A percentile compares a stretch with the other conserved stretches of the same genome.
phyloP scores from a whole-genome alignment of 2,797 vertebrate genomes.

The Lophius americanus region DNA sequence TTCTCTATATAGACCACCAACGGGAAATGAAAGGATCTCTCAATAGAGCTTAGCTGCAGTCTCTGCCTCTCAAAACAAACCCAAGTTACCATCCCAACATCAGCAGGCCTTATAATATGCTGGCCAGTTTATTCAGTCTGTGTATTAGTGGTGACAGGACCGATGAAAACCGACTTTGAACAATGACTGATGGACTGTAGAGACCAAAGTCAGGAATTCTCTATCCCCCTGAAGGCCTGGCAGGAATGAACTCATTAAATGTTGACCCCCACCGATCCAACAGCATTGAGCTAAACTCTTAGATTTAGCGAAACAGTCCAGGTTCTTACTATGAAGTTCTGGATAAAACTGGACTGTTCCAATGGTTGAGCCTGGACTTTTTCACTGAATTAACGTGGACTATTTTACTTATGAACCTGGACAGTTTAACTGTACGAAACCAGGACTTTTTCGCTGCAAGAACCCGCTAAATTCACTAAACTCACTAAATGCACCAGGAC shows the following conservation, averaged over 20 bases:
- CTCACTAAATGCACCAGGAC: no score
- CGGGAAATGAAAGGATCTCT: slow-evolving; percentile 48
- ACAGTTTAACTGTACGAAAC: no score
- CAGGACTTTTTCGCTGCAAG: no score
- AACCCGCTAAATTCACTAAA: no score
- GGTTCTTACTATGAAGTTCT: no score
- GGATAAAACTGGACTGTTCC: no score
- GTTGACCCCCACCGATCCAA: slow-evolving; percentile 7
- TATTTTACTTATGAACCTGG: no score
- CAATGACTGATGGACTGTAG: slow-evolving; percentile 42
- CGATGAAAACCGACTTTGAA: slow-evolving; percentile 43
- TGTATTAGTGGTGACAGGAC: slow-evolving; percentile 42
- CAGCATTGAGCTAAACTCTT: no score
- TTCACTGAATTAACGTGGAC: no score
- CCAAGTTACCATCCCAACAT: slow-evolving; percentile 79
- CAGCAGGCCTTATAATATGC: slow-evolving; percentile 57
- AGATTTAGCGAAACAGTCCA: no score
- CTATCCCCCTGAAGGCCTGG: neutral
- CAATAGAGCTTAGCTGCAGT: slow-evolving; percentile 55
- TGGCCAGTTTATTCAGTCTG: slow-evolving; percentile 55
- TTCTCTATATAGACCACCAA: slow-evolving; percentile 39
- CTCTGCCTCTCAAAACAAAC: slow-evolving; percentile 68
- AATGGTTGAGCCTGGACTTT: no score
- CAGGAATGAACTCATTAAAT: slow-evolving; percentile 9
- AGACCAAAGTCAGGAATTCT: slow-evolving; percentile 34